Conservation (phyloP, 2,797 vertebrate genomes). For the Cossypha polioptera region DNA sequence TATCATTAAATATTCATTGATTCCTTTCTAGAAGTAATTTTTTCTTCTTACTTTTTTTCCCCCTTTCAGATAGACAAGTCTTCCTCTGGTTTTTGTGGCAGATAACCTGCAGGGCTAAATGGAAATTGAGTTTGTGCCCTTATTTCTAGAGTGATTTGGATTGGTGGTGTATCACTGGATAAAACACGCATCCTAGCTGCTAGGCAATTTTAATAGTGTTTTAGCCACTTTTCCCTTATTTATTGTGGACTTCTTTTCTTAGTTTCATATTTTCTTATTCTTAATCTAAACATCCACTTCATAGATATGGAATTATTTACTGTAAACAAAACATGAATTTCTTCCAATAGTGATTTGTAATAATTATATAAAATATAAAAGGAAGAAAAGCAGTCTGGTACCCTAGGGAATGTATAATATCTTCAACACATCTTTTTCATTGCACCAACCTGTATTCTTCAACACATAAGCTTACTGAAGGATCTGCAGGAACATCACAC, state of each 20-base stretch:
- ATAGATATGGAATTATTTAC: background rate
- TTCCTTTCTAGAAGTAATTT: constrained; percentile 18
- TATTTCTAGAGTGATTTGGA: background rate
- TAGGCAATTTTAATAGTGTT: background rate
- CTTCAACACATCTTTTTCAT: background rate
- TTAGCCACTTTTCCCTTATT: background rate
- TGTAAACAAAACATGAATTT: background rate
- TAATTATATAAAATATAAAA: background rate
- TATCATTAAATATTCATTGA: background rate
- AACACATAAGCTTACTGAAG: background rate
- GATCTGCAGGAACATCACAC: background rate
- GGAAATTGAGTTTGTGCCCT: constrained; percentile 1
- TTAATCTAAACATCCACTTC: background rate
- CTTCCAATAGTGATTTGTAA: background rate
- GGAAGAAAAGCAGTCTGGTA: background rate
- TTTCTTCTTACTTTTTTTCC: background rate
- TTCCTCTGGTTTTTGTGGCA: background rate
- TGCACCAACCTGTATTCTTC: background rate
- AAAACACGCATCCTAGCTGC: background rate
- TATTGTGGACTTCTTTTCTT: background rate
- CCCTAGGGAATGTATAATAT: background rate
- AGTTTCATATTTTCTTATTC: background rate
- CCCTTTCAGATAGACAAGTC: background rate
- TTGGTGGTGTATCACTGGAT: background rate
- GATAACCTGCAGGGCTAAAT: background rate